Conservation (phyloP, 2,888 invertebrate species). For the Cephus nigrinus region DNA sequence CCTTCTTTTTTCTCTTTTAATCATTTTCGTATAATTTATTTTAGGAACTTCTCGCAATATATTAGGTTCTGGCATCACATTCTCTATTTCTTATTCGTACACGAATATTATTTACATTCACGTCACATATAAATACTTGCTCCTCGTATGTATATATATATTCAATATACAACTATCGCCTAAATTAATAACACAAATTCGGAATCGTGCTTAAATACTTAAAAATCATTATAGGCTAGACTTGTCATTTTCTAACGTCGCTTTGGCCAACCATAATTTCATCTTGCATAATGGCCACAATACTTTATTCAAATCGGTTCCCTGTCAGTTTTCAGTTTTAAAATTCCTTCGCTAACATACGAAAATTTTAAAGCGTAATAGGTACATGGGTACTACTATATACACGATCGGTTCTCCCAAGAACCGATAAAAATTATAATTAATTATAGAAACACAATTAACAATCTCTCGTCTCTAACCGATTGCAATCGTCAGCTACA, state of each 20-base stretch:
- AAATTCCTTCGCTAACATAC: background rate
- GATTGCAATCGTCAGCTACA: background rate
- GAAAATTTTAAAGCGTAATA: background rate
- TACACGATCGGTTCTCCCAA: background rate
- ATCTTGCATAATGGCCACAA: background rate
- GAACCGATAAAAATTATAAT: background rate
- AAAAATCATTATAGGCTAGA: background rate
- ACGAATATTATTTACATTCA: slow-evolving; percentile 43
- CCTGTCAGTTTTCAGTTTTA: background rate
- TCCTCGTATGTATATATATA: slow-evolving; percentile 18
- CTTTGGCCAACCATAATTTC: background rate
- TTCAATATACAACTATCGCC: background rate
- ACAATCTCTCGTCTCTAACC: background rate
- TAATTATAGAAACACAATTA: background rate
- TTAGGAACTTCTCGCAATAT: slow-evolving; percentile 57
- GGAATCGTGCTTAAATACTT: background rate
- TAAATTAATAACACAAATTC: background rate
- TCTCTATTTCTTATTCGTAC: slow-evolving; percentile 40
- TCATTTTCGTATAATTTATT: slow-evolving; percentile 42
- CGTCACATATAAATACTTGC: slow-evolving; percentile 39
- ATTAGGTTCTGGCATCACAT: slow-evolving; percentile 36
- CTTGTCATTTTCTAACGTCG: background rate
- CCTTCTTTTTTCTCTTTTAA: background rate
- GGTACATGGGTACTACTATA: background rate
- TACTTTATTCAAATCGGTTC: background rate